Conservation (phyloP, 1,140 invertebrate genomes). For the Aethina tumida region DNA sequence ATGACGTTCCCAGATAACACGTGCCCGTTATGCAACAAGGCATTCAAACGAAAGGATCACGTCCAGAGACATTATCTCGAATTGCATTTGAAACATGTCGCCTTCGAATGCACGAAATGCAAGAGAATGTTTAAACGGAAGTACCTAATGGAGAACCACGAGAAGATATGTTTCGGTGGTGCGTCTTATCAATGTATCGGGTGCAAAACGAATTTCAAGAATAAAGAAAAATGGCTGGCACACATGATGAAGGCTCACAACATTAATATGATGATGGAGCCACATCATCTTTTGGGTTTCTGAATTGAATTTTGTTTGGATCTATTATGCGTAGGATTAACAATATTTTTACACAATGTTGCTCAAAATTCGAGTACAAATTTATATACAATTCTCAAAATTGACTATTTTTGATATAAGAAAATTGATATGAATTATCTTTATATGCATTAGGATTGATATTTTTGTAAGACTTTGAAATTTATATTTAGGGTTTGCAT, state of each 20-base stretch:
- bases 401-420: too few relatives aligned
- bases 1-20: constrained; percentile 17
- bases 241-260: constrained; percentile 20
- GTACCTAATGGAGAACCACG: constrained; percentile 24
- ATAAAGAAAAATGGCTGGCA: constrained; percentile 13
- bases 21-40: constrained; percentile 35
- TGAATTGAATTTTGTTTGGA: too few relatives aligned
- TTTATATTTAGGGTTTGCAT: too few relatives aligned
- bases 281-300: too few relatives aligned
- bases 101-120: constrained; percentile 18
- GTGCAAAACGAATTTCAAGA: constrained; percentile 9
- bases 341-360: too few relatives aligned
- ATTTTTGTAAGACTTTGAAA: too few relatives aligned
- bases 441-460: too few relatives aligned
- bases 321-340: too few relatives aligned
- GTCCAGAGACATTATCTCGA: constrained; percentile 34
- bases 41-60: constrained; percentile 38
- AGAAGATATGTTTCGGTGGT: constrained; percentile 15
- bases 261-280: too few relatives aligned
- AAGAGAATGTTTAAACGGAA: constrained; percentile 21
- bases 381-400: too few relatives aligned
- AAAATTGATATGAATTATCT: too few relatives aligned
- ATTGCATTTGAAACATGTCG: constrained; percentile 16
- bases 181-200: constrained; percentile 10
- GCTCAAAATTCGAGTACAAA: too few relatives aligned